phyloP scores from a whole-genome alignment of 2,888 invertebrate genomes.

The Chirona hameri region DNA sequence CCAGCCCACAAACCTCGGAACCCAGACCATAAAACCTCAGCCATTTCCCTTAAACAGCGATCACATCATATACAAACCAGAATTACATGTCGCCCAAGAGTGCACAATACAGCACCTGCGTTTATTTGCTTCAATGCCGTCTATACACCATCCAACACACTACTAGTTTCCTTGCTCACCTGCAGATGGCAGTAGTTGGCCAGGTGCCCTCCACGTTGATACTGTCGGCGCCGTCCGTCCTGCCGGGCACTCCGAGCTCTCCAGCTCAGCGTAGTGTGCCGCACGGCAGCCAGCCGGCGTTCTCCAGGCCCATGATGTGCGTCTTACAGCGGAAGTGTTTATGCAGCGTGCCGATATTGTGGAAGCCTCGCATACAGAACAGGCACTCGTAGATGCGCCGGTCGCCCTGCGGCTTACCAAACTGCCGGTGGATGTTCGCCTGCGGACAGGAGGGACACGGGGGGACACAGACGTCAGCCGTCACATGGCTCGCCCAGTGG shows the following conservation, averaged over 20 bases:
- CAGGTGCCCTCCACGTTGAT: constrained; percentile 26
- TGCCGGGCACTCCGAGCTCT: neutral
- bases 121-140: too few species aligned
- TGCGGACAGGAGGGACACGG: neutral
- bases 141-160: too few species aligned
- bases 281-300: constrained; percentile 30
- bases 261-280: constrained; percentile 24
- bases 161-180: neutral
- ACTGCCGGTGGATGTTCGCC: constrained; percentile 9
- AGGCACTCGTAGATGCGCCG: constrained; percentile 29
- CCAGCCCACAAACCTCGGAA: too few species aligned
- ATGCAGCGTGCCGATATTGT: constrained; percentile 25
- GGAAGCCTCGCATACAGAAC: constrained; percentile 28
- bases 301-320: constrained; percentile 25
- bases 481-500: too few species aligned
- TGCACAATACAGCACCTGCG: too few species aligned
- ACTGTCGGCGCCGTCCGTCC: constrained; percentile 14
- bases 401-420: constrained; percentile 24
- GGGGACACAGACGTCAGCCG: neutral
- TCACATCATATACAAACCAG: too few species aligned
- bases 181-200: constrained; percentile 29
- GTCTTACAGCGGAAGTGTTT: constrained; percentile 28
- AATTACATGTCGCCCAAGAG: too few species aligned
- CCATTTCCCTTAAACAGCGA: too few species aligned
- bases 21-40: too few species aligned